phyloP scores from a whole-genome alignment of 1,140 invertebrate genomes.

The Pseudoatta argentina region DNA sequence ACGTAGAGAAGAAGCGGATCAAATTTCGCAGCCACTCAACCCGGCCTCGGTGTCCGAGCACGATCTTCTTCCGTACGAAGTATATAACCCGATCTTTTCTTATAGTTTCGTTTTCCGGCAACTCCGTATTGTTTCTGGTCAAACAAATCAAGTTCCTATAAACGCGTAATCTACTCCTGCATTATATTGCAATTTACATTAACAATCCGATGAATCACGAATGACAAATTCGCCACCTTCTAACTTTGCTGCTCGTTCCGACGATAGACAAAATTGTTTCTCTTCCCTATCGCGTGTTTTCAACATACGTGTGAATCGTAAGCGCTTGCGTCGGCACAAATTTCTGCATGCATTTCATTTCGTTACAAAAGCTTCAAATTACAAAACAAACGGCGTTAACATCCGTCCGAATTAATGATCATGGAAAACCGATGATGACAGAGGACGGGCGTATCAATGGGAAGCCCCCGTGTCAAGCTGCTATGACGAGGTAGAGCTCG shows the following conservation, averaged over 20 bases:
- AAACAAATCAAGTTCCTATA: constrained; percentile 30
- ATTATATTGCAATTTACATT: background rate
- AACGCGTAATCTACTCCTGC: background rate
- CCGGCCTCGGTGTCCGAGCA: constrained; percentile 43
- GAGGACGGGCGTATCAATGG: constrained; percentile 65
- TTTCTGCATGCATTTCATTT: constrained; percentile 47
- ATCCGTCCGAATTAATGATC: constrained; percentile 48
- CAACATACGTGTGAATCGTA: background rate
- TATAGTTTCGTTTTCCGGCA: constrained; percentile 8
- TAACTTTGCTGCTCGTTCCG: background rate
- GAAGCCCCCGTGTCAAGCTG: constrained; percentile 59
- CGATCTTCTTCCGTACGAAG: constrained; percentile 23
- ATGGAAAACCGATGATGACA: constrained; percentile 41
- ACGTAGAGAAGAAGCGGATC: constrained; percentile 69
- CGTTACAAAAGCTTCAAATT: constrained; percentile 62
- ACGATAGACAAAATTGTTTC: background rate
- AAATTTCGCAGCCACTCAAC: constrained; percentile 70
- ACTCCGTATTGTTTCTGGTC: constrained; percentile 29
- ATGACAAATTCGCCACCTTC: background rate
- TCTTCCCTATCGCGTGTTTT: background rate
- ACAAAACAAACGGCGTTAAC: constrained; percentile 60
- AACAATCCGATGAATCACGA: background rate
- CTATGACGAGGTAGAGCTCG: constrained; percentile 63
- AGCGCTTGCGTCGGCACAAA: constrained; percentile 32
- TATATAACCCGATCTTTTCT: constrained; percentile 53